Conservation (phyloP, 2,113 vertebrate species). For the Crocuta crocuta region DNA sequence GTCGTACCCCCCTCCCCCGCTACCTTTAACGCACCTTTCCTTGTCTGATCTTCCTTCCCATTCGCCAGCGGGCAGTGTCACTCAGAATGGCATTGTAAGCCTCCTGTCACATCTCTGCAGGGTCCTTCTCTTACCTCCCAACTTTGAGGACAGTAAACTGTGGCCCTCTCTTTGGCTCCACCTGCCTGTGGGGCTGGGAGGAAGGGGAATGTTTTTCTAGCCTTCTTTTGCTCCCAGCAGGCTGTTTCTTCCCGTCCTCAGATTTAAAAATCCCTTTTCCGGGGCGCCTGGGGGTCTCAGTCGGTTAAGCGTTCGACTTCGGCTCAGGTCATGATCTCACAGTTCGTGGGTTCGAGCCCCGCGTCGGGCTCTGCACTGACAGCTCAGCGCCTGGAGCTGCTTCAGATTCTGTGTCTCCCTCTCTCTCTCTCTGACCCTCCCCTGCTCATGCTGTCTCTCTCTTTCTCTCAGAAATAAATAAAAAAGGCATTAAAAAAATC, state of each 20-base stretch:
- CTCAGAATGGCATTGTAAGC: background rate
- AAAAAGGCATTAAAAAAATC: too few relatives aligned
- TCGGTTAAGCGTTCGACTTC: too few relatives aligned
- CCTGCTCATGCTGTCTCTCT: too few relatives aligned
- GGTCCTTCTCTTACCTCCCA: background rate
- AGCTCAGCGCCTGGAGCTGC: too few relatives aligned
- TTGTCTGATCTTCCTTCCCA: background rate
- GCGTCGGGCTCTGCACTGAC: too few relatives aligned
- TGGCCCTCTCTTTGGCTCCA: background rate
- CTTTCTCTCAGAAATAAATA: too few relatives aligned
- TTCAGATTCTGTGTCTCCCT: too few relatives aligned
- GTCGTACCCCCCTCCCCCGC: accelerated
- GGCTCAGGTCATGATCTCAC: too few relatives aligned
- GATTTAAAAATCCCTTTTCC: background rate
- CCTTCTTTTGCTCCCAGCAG: background rate
- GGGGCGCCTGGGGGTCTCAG: too few relatives aligned
- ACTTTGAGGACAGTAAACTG: background rate
- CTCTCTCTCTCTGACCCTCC: too few relatives aligned
- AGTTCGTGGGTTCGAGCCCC: too few relatives aligned
- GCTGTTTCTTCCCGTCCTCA: background rate
- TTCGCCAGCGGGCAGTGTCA: background rate
- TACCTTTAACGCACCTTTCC: background rate
- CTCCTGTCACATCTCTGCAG: background rate
- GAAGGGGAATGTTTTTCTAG: background rate
- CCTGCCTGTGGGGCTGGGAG: background rate